Evolutionary conservation across 2,888 invertebrate genomes (phyloP).

Genomic region (Pammene fasciana): DNA sequence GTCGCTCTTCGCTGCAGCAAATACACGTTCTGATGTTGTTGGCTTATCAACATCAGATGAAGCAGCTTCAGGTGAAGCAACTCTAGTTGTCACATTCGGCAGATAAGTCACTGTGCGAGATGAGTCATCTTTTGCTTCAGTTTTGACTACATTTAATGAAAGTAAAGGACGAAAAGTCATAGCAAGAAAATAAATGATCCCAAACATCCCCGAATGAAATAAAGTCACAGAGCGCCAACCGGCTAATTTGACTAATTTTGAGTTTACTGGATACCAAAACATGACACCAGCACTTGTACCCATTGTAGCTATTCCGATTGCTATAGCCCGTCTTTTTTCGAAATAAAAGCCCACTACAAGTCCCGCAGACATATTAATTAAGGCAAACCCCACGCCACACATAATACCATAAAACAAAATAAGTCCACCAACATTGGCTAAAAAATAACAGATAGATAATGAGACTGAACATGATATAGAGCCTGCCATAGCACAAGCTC

Average conservation of each 20-base stretch:
- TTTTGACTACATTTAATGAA: slow-evolving; percentile 64
- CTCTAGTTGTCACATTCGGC: slow-evolving; percentile 63
- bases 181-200: slow-evolving; percentile 63
- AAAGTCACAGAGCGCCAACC: slow-evolving; percentile 71
- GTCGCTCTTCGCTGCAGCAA: slow-evolving; percentile 57
- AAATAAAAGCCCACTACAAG: slow-evolving; percentile 78
- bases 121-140: slow-evolving; percentile 57
- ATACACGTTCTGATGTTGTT: slow-evolving; percentile 57
- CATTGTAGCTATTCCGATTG: slow-evolving; percentile 63
- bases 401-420: slow-evolving; percentile 66
- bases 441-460: slow-evolving; percentile 65
- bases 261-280: slow-evolving; percentile 66
- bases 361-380: slow-evolving; percentile 65
- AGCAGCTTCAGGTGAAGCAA: slow-evolving; percentile 49
- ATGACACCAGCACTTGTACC: slow-evolving; percentile 74
- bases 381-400: slow-evolving; percentile 68
- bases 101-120: slow-evolving; percentile 72
- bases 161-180: slow-evolving; percentile 71
- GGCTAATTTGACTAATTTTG: slow-evolving; percentile 59
- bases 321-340: slow-evolving; percentile 68
- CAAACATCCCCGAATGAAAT: slow-evolving; percentile 69
- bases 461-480: slow-evolving; percentile 63
- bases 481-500: slow-evolving; percentile 70
- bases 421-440: slow-evolving; percentile 55
- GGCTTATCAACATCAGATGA: slow-evolving; percentile 48